A percentile compares a stretch with the other conserved stretches of the same genome.
Evolutionary conservation across 2,888 invertebrate genomes (phyloP).

Genomic region (Apomyelois bistriatella): DNA sequence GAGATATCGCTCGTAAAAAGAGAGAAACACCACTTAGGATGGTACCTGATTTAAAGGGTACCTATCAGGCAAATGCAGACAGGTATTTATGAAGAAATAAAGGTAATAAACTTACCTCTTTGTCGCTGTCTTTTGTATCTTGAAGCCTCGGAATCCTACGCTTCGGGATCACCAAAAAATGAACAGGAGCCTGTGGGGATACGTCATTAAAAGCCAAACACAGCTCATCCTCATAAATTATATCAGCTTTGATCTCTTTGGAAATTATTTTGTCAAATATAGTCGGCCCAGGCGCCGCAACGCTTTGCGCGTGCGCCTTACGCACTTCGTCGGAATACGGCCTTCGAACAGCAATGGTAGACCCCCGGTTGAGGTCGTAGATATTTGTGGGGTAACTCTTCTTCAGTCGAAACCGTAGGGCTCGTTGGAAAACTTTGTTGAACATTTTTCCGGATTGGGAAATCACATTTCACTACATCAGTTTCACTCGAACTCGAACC

Average conservation of each 20-base stretch:
- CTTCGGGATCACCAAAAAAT: conserved; percentile 92
- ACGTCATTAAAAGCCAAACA: conserved; percentile 91
- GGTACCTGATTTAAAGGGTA: no score
- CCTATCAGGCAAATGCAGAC: no score
- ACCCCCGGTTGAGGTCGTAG: conserved; percentile 65
- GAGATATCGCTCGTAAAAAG: no score
- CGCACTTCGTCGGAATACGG: conserved; percentile 70
- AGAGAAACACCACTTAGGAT: no score
- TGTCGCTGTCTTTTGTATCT: conserved; percentile 80
- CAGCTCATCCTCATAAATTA: conserved; percentile 89
- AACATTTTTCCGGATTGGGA: conserved; percentile 56
- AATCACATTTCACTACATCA: conserved; percentile 22
- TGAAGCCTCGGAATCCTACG: conserved; percentile 83
- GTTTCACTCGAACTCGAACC: no score
- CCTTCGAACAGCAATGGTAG: conserved; percentile 56
- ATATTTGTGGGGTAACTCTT: conserved; percentile 72
- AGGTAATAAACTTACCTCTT: conserved; percentile 78
- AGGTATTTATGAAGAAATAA: no score
- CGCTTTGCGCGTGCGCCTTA: conserved; percentile 57
- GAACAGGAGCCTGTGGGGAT: conserved; percentile 89
- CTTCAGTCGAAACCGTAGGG: conserved; percentile 64
- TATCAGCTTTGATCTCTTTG: conserved; percentile 88
- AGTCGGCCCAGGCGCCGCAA: conserved; percentile 70
- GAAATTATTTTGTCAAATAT: conserved; percentile 88
- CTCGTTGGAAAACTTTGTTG: conserved; percentile 70